phyloP scores from a whole-genome alignment of 2,113 vertebrate genomes.

The Promerops cafer region DNA sequence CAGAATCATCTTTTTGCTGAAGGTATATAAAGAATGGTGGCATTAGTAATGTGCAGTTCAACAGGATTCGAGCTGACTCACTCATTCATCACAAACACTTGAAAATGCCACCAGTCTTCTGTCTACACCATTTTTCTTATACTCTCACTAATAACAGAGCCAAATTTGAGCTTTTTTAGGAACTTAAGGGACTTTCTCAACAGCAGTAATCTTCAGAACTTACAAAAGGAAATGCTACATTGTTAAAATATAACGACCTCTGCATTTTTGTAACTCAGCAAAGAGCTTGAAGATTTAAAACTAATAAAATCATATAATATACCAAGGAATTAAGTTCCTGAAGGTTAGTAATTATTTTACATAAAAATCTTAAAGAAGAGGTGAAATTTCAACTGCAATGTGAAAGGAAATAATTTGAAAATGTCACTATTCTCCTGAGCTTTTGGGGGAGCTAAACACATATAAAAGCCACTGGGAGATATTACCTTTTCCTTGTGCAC shows the following conservation, averaged over 20 bases:
- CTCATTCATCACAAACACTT: background rate
- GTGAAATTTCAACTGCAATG: background rate
- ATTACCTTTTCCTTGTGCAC: background rate
- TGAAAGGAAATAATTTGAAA: conserved; percentile 7
- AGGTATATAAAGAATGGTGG: background rate
- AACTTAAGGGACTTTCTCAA: background rate
- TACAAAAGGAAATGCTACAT: background rate
- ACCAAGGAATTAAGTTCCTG: background rate
- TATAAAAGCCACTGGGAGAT: background rate
- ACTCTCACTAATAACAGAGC: background rate
- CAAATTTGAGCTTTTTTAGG: background rate
- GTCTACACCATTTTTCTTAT: background rate
- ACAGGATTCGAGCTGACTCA: background rate
- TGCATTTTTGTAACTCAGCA: background rate
- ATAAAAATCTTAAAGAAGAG: background rate
- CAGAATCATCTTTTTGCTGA: background rate
- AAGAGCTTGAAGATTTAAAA: background rate
- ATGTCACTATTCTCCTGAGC: background rate
- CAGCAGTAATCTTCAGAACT: background rate
- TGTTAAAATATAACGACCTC: background rate
- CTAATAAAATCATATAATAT: background rate
- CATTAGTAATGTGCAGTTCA: background rate
- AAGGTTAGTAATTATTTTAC: background rate
- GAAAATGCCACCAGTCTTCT: background rate
- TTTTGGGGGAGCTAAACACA: background rate